phyloP scores from a whole-genome alignment of 1,140 invertebrate species.

The Papilio polyxenes region DNA sequence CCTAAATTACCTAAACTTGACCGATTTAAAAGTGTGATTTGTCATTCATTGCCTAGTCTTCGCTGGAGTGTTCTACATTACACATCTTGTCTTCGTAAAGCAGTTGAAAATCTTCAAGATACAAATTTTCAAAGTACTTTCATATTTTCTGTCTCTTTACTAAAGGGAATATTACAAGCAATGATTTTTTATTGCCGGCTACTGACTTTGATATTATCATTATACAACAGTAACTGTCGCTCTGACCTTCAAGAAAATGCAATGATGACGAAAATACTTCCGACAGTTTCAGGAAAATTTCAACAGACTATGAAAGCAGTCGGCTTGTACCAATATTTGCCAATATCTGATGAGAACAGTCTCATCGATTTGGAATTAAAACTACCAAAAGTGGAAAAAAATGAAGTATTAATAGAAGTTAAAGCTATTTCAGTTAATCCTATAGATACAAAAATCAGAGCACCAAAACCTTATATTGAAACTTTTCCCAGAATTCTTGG shows the following conservation, averaged over 20 bases:
- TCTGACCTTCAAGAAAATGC: not conserved
- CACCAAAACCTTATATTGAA: conserved; percentile 64
- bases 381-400: conserved; percentile 55
- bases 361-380: conserved; percentile 64
- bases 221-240: not conserved
- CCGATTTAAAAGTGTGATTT: not conserved
- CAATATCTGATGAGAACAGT: conserved; percentile 62
- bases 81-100: not conserved
- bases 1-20: conserved; percentile 1
- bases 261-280: conserved; percentile 54
- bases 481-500: conserved; percentile 62
- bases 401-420: conserved; percentile 68
- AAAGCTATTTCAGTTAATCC: conserved; percentile 71
- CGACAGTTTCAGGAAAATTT: conserved; percentile 39
- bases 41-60: not conserved
- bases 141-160: conserved; percentile 31
- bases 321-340: conserved; percentile 71
- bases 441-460: conserved; percentile 68
- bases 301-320: conserved; percentile 66
- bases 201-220: conserved; percentile 29
- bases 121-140: not conserved
- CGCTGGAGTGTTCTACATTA: not conserved
- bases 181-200: conserved; percentile 30
- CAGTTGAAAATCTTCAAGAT: not conserved
- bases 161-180: not conserved